phyloP scores from a whole-genome alignment of 2,888 invertebrate species.

The Spatulosminthurus flaviceps region DNA sequence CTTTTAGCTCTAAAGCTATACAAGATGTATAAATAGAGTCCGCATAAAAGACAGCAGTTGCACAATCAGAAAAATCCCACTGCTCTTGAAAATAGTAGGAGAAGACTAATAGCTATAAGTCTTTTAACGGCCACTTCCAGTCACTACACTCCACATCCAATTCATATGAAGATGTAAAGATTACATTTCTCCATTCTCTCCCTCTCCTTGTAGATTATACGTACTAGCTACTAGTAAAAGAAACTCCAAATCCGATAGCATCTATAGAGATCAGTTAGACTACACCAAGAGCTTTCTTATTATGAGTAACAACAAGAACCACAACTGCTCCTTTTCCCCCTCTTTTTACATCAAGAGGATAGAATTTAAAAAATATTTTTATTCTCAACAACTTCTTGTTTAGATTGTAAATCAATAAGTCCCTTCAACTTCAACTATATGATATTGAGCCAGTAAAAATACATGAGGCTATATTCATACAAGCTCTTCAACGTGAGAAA shows the following conservation, averaged over 20 bases:
- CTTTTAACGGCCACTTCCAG: slow-evolving; percentile 38
- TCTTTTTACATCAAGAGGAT: not conserved
- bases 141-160: slow-evolving; percentile 29
- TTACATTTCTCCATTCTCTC: not conserved
- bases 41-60: slow-evolving; percentile 37
- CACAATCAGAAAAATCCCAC: slow-evolving; percentile 32
- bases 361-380: not conserved
- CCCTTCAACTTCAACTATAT: too few relatives aligned
- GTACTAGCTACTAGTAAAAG: too few relatives aligned
- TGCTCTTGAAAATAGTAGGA: slow-evolving; percentile 21
- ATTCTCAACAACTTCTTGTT: slow-evolving; percentile 6
- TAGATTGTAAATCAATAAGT: slow-evolving; percentile 5
- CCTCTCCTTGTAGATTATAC: too few relatives aligned
- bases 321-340: too few relatives aligned
- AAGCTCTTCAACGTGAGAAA: not conserved
- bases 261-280: not conserved
- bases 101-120: slow-evolving; percentile 32
- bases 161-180: slow-evolving; percentile 16
- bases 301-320: not conserved
- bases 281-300: not conserved
- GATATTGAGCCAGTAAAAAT: too few relatives aligned
- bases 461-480: too few relatives aligned
- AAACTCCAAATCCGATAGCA: not conserved
- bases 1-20: not conserved
- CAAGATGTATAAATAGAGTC: too few relatives aligned